Percentiles rank a stretch among this genome's conserved stretches.
Conservation (phyloP, 2,797 vertebrate genomes). For the Gadopsis marmoratus region DNA sequence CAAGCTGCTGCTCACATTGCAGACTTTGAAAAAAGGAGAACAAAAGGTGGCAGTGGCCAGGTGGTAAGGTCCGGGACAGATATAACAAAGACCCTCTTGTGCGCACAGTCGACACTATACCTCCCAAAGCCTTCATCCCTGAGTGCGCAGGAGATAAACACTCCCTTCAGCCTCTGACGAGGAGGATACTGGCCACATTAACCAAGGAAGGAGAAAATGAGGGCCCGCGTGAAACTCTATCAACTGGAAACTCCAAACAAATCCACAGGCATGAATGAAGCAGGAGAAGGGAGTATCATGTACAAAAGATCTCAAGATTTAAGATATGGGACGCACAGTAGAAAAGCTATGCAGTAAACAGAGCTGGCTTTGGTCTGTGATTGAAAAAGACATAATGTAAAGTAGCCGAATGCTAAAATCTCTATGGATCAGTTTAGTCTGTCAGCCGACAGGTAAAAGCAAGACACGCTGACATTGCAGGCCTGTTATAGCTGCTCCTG, state of each 20-base stretch:
- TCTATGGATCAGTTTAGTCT: neutral
- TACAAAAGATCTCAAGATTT: constrained; percentile 15
- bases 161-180: constrained; percentile 40
- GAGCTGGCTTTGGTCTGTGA: constrained; percentile 8
- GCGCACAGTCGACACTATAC: constrained; percentile 48
- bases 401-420: neutral
- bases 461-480: neutral
- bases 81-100: constrained; percentile 81
- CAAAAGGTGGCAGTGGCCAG: constrained; percentile 73
- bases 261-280: constrained; percentile 40
- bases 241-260: constrained; percentile 68
- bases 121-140: constrained; percentile 68
- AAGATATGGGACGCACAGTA: constrained; percentile 12
- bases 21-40: constrained; percentile 67
- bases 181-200: constrained; percentile 59
- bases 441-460: neutral
- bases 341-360: constrained; percentile 21
- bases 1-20: constrained; percentile 62
- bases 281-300: neutral
- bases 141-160: constrained; percentile 67
- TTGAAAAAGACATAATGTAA: constrained; percentile 10
- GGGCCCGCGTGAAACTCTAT: constrained; percentile 63
- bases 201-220: constrained; percentile 56
- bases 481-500: neutral
- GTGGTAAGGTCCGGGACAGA: constrained; percentile 67